Conservation (phyloP, 2,797 vertebrate genomes). For the Meda fulgida region DNA sequence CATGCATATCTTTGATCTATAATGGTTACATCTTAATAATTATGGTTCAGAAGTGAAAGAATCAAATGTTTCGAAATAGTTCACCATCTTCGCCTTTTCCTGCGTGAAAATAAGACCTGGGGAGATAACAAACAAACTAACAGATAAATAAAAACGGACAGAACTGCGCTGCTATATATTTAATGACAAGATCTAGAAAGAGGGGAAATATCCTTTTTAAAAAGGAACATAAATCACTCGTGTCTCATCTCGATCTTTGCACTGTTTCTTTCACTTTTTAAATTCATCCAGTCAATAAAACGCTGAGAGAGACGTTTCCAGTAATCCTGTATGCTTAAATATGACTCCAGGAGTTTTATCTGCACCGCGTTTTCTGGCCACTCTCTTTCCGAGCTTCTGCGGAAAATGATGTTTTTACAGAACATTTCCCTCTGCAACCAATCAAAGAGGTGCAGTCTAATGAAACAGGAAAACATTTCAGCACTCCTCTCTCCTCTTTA, state of each 20-base stretch:
- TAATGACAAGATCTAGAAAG: conserved; percentile 33
- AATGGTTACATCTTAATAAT: conserved; percentile 54
- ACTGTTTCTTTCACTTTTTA: conserved; percentile 21
- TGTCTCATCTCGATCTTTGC: conserved; percentile 20
- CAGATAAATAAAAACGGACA: conserved; percentile 40
- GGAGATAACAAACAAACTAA: conserved; percentile 15
- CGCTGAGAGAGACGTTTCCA: conserved; percentile 36
- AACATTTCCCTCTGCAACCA: conserved; percentile 57
- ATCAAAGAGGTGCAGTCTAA: conserved; percentile 64
- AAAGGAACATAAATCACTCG: conserved; percentile 27
- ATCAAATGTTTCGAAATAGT: conserved; percentile 10
- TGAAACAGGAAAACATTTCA: conserved; percentile 74
- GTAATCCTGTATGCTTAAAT: conserved; percentile 40
- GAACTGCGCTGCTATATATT: conserved; percentile 27
- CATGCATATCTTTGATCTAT: conserved; percentile 48
- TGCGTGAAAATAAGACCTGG: neutral
- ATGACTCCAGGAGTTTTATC: neutral
- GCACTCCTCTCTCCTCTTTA: conserved; percentile 72
- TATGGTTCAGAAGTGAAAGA: conserved; percentile 41
- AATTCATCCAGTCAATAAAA: conserved; percentile 16
- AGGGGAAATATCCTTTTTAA: conserved; percentile 18
- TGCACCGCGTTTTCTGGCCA: neutral
- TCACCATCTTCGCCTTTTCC: neutral
- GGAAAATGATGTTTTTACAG: conserved; percentile 43
- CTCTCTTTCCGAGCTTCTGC: conserved; percentile 1